Conservation (phyloP, 2,113 vertebrate genomes). For the Typhlomys cinereus region DNA sequence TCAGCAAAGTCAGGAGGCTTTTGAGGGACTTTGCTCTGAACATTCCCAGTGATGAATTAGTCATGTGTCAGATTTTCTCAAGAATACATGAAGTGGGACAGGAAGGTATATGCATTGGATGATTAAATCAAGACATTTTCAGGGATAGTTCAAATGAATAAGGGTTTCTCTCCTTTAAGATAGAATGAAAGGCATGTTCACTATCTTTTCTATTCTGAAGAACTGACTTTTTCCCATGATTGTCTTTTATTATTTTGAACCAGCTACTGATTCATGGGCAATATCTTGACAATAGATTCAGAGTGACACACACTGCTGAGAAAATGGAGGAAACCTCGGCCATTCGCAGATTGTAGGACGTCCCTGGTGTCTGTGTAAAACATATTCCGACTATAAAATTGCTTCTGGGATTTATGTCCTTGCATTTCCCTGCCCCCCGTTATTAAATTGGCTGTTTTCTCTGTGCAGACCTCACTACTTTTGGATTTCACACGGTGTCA, state of each 20-base stretch:
- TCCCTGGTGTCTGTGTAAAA: constrained; percentile 53
- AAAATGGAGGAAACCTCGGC: constrained; percentile 15
- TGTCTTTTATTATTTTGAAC: background rate
- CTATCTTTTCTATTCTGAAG: background rate
- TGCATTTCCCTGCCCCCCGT: constrained; percentile 43
- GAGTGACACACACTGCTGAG: constrained; percentile 19
- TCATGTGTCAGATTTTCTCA: background rate
- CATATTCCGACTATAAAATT: constrained; percentile 55
- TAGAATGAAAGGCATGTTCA: background rate
- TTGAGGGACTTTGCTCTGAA: background rate
- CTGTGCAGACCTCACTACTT: constrained; percentile 29
- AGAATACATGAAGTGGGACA: background rate
- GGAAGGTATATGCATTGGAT: background rate
- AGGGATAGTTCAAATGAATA: background rate
- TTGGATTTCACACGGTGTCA: background rate
- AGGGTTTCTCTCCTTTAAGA: background rate
- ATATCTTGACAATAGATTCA: constrained; percentile 2
- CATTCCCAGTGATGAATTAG: background rate
- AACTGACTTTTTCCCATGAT: background rate
- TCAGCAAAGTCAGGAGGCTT: background rate
- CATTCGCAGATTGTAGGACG: constrained; percentile 38
- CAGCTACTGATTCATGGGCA: background rate
- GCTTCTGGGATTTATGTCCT: constrained; percentile 67
- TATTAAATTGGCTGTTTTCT: constrained; percentile 57
- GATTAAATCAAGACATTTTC: background rate